Evolutionary conservation across 2,888 invertebrate species (phyloP).

Genomic region (Loripinus fragilis): DNA sequence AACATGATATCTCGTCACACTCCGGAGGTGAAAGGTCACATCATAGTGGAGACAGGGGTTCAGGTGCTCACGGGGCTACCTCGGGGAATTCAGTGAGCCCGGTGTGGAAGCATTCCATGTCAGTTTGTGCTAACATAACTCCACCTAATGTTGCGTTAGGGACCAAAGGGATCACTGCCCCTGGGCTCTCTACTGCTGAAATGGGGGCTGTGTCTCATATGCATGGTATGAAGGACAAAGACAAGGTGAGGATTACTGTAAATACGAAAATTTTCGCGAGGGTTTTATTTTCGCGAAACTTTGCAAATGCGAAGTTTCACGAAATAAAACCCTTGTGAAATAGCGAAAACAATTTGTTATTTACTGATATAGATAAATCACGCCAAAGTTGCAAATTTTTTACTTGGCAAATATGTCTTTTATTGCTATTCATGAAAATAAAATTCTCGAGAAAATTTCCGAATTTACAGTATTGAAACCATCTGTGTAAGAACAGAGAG

Average conservation of each 20-base stretch:
- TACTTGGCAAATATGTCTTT: too few relatives aligned
- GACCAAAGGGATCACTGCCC: conserved; percentile 61
- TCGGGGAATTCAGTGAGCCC: conserved; percentile 48
- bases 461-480: too few relatives aligned
- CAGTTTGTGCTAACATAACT: conserved; percentile 78
- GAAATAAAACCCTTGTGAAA: too few relatives aligned
- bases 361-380: too few relatives aligned
- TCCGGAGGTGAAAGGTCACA: neutral
- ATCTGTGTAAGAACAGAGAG: too few relatives aligned
- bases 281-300: too few relatives aligned
- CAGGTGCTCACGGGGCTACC: conserved; percentile 9
- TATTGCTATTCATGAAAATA: too few relatives aligned
- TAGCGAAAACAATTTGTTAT: too few relatives aligned
- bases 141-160: conserved; percentile 83
- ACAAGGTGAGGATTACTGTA: conserved; percentile 85
- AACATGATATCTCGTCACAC: neutral
- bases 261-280: too few relatives aligned
- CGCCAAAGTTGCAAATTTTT: too few relatives aligned
- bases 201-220: neutral
- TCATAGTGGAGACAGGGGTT: conserved; percentile 12
- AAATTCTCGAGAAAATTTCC: too few relatives aligned
- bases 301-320: too few relatives aligned
- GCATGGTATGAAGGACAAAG: conserved; percentile 84
- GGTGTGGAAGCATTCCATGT: conserved; percentile 86
- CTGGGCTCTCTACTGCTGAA: conserved; percentile 15